Base-by-base conservation (phyloP, 2,888 invertebrate species). In the Tetragnatha montana region DNA sequence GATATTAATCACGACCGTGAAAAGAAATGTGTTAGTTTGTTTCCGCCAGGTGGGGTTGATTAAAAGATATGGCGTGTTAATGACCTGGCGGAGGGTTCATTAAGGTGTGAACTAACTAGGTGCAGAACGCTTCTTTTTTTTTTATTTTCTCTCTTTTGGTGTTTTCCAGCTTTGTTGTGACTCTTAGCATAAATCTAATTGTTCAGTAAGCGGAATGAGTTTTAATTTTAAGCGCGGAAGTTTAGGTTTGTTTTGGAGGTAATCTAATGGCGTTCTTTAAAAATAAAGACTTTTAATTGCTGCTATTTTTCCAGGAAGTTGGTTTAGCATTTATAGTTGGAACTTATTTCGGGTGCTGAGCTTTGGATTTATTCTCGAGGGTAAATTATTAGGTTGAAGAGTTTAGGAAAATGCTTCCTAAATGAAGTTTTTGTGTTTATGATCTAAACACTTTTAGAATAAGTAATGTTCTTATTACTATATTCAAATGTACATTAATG, bases 1-100 rank as follows among this genome's bases (percentile, higher is more conserved):
- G 60, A 70, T 88, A 88, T 88, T 88, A 87, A 87, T 87, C 87
- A 81, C 50, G n/a, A 51, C 14, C 17, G 14, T 70, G 70, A 81
- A 35, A 35, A 81, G 71, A 81, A 70, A 81, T 81, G 35, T 76
- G 75, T 70, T 78, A 71, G 78, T 85, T 85, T 76, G 85, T 85
- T 85, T 73, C 47, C 49, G 47, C 47, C 10, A n/a, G 49, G 50
- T 6, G 73, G 35, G 14, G 68, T 51, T 85, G 78, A 85, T 85
- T 85, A 85, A 71, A 78, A 79, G 78, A 84, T 70, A 51, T 50
- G 69, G 22, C 19, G 50, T 85, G 85, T 85, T 85, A 85, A 85
- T 85, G 85, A 85, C 22, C 74, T 74, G 82, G 51, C 73, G 73
- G 35, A 60, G 50, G 71, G 82, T 21, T 82, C 73, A 74, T 82